Evolutionary conservation across 2,888 invertebrate genomes (phyloP), one percentile per base, ranked within the genome.

Genomic region (Cactoblastis cactorum): DNA sequence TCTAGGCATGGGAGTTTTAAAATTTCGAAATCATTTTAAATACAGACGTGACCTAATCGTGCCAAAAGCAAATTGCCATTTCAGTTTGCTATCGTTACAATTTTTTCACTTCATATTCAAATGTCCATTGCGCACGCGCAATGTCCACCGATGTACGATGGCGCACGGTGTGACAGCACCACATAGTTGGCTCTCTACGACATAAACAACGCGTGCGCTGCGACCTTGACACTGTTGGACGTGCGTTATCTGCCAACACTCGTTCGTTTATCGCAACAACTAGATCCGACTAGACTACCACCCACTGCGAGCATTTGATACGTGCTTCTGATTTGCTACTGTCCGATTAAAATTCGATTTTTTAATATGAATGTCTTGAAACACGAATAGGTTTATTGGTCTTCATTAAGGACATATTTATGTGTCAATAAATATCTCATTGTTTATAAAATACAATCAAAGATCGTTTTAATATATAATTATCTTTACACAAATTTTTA

Each of bases 141-240:
- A 12, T 8, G 43, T 15, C 9, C 15, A 24, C 28, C 24, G 3
- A 28, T 28, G 6, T 43, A 11, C 4, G 43, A 43, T 43, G 43
- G 28, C 15, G 24, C 43, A 14, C 28, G 14, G 28, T 32, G 32
- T 28, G 43, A 22, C 39, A 17, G 33, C 35, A 35, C 46, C 65
- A 65, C 62, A 65, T 63, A 65, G 67, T 76, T 80, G 78, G 78
- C 78, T 77, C 55, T 53, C 53, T 46, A 53, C 53, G 49, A 57
- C 62, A 61, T 57, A 53, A 47, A 58, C 56, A 63, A 71, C 68
- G 65, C 70, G 65, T 55, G 57, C 58, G 53, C 48, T 49, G 47
- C 56, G 69, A 63, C 83, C 83, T 82, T 83, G 83, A 82, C 83
- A 77, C 74, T 80, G 74, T 74, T 73, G 70, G 64, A 67, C 64